These are phyloP conservation scores for Drosophila kanekoi DNA, from an alignment of 2,888 invertebrate species.

Conservation along the genomic window DNA sequence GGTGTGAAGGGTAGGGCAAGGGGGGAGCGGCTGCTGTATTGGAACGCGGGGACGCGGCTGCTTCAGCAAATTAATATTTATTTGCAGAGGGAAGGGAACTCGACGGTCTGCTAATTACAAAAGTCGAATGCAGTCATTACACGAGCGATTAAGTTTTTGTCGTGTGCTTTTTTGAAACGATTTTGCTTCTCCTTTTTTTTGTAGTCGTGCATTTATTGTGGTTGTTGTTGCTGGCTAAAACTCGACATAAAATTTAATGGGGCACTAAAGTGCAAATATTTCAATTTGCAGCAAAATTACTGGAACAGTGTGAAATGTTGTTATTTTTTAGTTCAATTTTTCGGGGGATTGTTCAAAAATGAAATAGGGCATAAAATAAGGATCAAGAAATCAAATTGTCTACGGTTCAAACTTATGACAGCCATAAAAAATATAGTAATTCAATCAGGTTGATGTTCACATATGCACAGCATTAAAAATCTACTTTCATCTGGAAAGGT, in stretches of 20 bases:
- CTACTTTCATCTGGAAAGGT: no score
- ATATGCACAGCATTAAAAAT: no score
- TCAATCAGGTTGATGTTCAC: no score
- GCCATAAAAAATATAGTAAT: no score
- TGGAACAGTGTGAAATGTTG: conserved; percentile 4
- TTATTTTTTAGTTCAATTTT: background rate
- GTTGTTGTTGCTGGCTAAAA: conserved; percentile 12
- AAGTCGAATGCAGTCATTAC: conserved; percentile 82
- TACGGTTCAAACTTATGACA: no score
- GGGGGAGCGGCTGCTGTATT: conserved; percentile 28
- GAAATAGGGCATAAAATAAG: no score
- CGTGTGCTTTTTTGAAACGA: conserved; percentile 62
- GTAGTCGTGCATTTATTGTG: conserved; percentile 9
- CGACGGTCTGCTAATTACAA: conserved; percentile 74
- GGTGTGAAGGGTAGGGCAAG: no score
- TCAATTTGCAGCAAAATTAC: conserved; percentile 33
- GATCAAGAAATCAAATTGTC: no score
- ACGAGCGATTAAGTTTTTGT: conserved; percentile 79
- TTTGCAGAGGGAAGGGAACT: conserved; percentile 32
- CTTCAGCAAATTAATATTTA: conserved; percentile 77
- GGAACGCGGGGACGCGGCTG: conserved; percentile 13
- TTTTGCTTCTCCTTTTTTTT: conserved; percentile 22
- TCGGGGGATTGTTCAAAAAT: no score
- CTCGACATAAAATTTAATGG: conserved; percentile 57
- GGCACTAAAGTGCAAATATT: conserved; percentile 55